Conservation (phyloP, 2,888 invertebrate species). For the Prosapia bicincta region DNA sequence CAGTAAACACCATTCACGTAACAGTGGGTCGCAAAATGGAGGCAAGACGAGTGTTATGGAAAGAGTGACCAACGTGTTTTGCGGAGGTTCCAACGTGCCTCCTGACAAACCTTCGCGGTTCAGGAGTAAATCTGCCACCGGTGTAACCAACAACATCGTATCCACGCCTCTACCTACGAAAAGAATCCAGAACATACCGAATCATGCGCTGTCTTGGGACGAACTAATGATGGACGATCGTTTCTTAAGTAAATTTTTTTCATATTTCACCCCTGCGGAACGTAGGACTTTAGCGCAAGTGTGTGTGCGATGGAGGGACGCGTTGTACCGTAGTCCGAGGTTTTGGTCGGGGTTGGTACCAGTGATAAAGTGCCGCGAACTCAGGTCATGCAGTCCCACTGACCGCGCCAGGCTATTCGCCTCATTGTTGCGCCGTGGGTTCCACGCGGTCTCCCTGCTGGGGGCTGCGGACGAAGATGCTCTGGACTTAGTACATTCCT, state of each 20-base stretch:
- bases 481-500: slow-evolving; percentile 80
- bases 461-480: slow-evolving; percentile 90
- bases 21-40: slow-evolving; percentile 36
- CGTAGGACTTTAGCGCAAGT: slow-evolving; percentile 75
- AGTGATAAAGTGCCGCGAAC: slow-evolving; percentile 80
- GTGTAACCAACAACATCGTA: slow-evolving; percentile 33
- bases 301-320: slow-evolving; percentile 83
- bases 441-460: slow-evolving; percentile 77
- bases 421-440: slow-evolving; percentile 78
- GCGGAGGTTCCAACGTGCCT: slow-evolving; percentile 60
- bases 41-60: slow-evolving; percentile 72
- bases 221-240: slow-evolving; percentile 77
- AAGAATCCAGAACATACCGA: slow-evolving; percentile 19
- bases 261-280: slow-evolving; percentile 74
- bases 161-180: slow-evolving; percentile 8
- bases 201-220: slow-evolving; percentile 25
- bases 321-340: slow-evolving; percentile 80
- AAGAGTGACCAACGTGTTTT: slow-evolving; percentile 81
- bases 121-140: slow-evolving; percentile 37
- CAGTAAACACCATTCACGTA: slow-evolving; percentile 46
- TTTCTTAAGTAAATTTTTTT: slow-evolving; percentile 81
- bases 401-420: slow-evolving; percentile 61
- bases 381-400: slow-evolving; percentile 53
- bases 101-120: slow-evolving; percentile 52
- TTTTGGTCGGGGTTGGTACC: slow-evolving; percentile 87